Conservation (phyloP, 2,113 vertebrate genomes). For the Etia nguti region DNA sequence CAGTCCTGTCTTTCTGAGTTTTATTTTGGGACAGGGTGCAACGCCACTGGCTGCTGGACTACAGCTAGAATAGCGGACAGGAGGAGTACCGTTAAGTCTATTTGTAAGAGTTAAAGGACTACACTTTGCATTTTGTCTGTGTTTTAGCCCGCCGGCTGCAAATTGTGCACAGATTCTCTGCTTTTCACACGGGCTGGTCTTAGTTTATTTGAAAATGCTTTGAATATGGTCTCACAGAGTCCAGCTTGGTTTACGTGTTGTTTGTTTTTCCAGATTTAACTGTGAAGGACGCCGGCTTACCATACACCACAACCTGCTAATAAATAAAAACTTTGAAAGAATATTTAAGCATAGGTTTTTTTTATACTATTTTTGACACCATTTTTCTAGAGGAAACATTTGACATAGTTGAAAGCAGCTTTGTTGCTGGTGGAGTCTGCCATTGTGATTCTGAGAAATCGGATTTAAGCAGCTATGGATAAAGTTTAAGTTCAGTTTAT, state of each 20-base stretch:
- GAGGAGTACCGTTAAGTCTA: not conserved
- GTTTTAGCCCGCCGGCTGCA: not conserved
- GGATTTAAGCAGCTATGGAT: not conserved
- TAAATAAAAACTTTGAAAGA: not conserved
- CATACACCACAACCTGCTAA: not conserved
- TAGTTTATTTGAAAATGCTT: not conserved
- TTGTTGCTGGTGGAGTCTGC: not conserved
- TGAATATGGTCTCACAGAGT: not conserved
- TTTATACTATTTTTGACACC: not conserved
- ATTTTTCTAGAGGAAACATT: not conserved
- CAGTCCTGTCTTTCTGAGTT: not conserved
- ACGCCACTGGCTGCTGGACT: not conserved
- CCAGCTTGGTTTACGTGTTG: not conserved
- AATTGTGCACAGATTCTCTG: not conserved
- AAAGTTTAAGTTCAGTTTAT: not conserved
- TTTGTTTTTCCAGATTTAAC: not conserved
- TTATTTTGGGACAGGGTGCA: not conserved
- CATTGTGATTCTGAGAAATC: not conserved
- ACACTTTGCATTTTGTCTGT: not conserved
- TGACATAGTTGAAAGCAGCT: not conserved
- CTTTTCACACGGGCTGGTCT: not conserved
- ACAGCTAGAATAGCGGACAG: not conserved
- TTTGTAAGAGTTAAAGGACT: not conserved
- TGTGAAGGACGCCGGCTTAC: not conserved
- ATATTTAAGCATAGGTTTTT: fast-evolving